Percentiles rank a stretch among this genome's conserved stretches.
Evolutionary conservation across 2,888 invertebrate genomes (phyloP).

Genomic region (Oxyteleia sp.): DNA sequence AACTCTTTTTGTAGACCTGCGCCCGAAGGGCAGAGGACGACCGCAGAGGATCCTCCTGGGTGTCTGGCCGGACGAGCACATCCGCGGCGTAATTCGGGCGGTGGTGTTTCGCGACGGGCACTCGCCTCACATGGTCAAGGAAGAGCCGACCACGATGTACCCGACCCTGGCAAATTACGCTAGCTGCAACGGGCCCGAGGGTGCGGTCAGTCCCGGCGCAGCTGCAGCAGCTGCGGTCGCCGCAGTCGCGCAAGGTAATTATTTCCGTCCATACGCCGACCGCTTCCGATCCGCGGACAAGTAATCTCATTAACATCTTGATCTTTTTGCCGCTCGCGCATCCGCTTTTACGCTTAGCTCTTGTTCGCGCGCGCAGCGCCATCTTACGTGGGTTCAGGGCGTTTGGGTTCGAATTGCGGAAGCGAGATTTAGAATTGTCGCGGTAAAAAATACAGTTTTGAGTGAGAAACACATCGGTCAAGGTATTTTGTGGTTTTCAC

Average conservation of each 20-base stretch:
- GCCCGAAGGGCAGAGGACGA: constrained; percentile 96
- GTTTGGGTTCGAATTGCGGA: too few relatives aligned
- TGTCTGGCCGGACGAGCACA: constrained; percentile 98
- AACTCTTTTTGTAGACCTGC: constrained; percentile 90
- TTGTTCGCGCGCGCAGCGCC: neutral
- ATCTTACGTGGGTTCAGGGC: neutral
- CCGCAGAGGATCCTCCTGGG: constrained; percentile 96
- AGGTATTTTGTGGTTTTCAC: too few relatives aligned
- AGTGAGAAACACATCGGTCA: too few relatives aligned
- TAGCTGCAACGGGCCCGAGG: constrained; percentile 89
- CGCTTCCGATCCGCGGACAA: constrained; percentile 50
- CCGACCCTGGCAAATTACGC: constrained; percentile 86
- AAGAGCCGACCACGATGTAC: constrained; percentile 86
- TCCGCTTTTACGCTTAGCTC: constrained; percentile 17
- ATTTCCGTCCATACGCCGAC: constrained; percentile 58
- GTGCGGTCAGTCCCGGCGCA: constrained; percentile 90
- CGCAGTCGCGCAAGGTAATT: constrained; percentile 92
- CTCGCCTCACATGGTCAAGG: constrained; percentile 88
- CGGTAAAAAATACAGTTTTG: too few relatives aligned
- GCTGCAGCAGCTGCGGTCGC: constrained; percentile 95
- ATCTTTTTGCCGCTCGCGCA: neutral
- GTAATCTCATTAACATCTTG: constrained; percentile 51
- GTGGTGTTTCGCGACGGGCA: constrained; percentile 96
- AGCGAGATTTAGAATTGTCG: too few relatives aligned
- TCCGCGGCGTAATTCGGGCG: constrained; percentile 96